These are phyloP conservation scores for Perca schrenkii DNA, from an alignment of 2,113 vertebrate genomes.

Conservation along the genomic window DNA sequence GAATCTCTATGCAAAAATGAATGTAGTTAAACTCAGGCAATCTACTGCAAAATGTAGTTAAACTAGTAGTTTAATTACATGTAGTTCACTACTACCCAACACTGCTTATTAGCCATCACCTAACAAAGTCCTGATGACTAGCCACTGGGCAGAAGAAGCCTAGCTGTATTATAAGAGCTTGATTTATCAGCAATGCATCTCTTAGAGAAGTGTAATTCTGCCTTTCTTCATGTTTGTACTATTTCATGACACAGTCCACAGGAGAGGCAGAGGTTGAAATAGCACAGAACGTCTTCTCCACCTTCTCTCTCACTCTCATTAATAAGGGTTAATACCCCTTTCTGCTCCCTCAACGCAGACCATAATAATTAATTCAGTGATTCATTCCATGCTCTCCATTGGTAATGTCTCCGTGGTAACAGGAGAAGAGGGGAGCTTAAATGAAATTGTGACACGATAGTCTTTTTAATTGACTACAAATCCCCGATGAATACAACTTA, in stretches of 20 bases:
- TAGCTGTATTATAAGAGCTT: no score
- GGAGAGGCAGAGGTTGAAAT: constrained; percentile 39
- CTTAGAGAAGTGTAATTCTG: background rate
- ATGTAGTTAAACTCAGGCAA: no score
- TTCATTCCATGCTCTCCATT: constrained; percentile 73
- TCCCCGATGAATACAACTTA: constrained; percentile 35
- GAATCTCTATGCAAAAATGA: no score
- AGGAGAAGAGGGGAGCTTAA: constrained; percentile 55
- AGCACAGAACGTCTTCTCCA: constrained; percentile 25
- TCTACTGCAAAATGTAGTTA: no score
- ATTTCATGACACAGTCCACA: constrained; percentile 21
- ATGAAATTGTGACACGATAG: constrained; percentile 64
- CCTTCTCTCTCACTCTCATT: constrained; percentile 35
- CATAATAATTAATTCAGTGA: constrained; percentile 79
- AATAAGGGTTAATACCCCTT: constrained; percentile 71
- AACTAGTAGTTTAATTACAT: no score
- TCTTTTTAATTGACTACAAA: constrained; percentile 68
- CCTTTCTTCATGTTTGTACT: background rate
- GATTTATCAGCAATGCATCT: background rate
- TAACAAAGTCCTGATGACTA: background rate
- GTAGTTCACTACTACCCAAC: no score
- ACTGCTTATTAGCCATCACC: background rate
- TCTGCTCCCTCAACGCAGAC: constrained; percentile 65
- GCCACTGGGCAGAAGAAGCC: background rate
- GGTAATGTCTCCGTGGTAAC: constrained; percentile 74